Evolutionary conservation across 2,888 invertebrate genomes (phyloP), one percentile per base, ranked within the genome.

Genomic region (Caenorhabditis sp.): DNA sequence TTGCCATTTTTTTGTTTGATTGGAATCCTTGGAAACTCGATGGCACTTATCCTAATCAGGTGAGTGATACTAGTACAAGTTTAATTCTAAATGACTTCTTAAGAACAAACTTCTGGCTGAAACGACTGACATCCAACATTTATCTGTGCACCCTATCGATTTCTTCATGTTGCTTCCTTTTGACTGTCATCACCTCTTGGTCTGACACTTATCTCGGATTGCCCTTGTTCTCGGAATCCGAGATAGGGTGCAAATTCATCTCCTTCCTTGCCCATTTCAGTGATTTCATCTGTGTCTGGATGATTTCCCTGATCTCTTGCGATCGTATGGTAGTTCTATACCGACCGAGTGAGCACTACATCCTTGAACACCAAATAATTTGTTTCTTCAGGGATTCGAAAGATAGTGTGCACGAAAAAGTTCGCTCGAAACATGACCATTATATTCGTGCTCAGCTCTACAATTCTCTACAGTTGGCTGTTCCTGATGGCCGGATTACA

Each of bases 51-150:
- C 69, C 63, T 91, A 51, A 91, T 91, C 31, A 82, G 90, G 91
- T 90, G 26, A n/a, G 82, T 26, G n/a, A 2, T 49, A 6, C 0
- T 19, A 19, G 49, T 19, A 7, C 2, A 10, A 38, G 6, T 31
- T 7, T 2, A 38, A 10, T 38, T 47, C 26, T 24, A 35, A 44
- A 44, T 16, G 14, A 14, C 28, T 44, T 16, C 14, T n/a, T n/a
- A n/a, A 91, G 91, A 75, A 92, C 91, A 8, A 92, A 92, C 76
- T 91, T 90, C 82, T 90, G 90, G 91, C 82, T 92, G 72, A 85
- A 86, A 35, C 83, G 90, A 16, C 86, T 92, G 6, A 92, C 92
- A 16, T 92, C 92, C 4, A 91, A 91, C 83, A 86, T 89, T 59
- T 92, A 92, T 80, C 84, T 92, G 22, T 90, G 89, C 80, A 88